Conservation (phyloP, 2,797 vertebrate genomes). For the Taeniopygia guttata region DNA sequence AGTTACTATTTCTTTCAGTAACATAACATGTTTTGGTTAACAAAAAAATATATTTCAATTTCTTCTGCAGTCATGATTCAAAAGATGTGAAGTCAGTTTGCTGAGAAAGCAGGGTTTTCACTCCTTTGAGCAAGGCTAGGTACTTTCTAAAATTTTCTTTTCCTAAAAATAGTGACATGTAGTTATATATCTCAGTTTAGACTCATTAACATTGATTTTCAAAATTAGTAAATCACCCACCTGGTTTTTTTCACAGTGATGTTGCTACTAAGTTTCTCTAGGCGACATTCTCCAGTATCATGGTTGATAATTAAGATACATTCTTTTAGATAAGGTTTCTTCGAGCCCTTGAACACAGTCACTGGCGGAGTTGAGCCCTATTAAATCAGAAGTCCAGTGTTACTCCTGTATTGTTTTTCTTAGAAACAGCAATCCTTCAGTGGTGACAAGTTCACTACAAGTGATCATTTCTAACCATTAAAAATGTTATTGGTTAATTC, state of each 20-base stretch:
- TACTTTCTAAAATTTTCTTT: background rate
- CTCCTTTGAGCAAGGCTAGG: background rate
- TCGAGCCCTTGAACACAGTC: conserved; percentile 98
- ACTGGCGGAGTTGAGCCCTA: conserved; percentile 95
- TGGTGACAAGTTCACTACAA: background rate
- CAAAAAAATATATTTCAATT: background rate
- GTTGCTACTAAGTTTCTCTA: conserved; percentile 98
- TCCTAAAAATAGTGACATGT: background rate
- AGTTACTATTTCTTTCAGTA: background rate
- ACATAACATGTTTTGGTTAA: background rate
- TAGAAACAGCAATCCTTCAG: background rate
- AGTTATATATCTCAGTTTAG: background rate
- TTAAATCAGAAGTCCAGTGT: conserved; percentile 40
- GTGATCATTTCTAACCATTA: background rate
- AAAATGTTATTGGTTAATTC: background rate
- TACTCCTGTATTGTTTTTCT: background rate
- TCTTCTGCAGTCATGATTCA: rapidly evolving
- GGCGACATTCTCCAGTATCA: conserved; percentile 95
- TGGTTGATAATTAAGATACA: conserved; percentile 98
- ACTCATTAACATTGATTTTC: background rate
- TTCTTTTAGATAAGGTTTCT: conserved; percentile 95
- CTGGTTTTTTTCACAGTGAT: conserved; percentile 98
- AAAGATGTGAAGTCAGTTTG: background rate
- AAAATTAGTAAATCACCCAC: conserved; percentile 68
- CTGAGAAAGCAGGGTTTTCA: background rate